phyloP scores from a whole-genome alignment of 2,888 invertebrate genomes.

The Nomada ferruginata region DNA sequence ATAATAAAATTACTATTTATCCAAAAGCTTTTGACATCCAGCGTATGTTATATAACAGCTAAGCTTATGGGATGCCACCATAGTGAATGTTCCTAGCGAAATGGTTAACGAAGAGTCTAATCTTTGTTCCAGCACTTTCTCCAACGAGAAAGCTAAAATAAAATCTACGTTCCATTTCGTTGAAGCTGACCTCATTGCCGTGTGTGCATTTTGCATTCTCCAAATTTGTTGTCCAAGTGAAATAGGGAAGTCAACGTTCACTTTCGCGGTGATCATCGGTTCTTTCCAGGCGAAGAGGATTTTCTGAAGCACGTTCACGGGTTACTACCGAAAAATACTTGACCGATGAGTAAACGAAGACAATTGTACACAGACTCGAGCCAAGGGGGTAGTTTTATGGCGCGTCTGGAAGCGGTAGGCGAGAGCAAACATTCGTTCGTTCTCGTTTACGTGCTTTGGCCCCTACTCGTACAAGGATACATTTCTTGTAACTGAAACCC shows the following conservation, averaged over 20 bases:
- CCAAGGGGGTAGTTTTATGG: conserved; percentile 32
- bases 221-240: conserved; percentile 11
- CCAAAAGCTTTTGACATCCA: no score
- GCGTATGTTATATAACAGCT: no score
- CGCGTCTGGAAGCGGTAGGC: neutral
- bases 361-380: conserved; percentile 24
- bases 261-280: conserved; percentile 20
- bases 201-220: neutral
- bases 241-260: conserved; percentile 40
- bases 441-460: conserved; percentile 13
- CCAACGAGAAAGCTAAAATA: neutral
- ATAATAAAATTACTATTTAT: no score
- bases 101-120: neutral
- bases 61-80: no score
- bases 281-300: neutral
- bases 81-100: no score
- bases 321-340: conserved; percentile 33
- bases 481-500: conserved; percentile 28
- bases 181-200: neutral
- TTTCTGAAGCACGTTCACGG: conserved; percentile 5
- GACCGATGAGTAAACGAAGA: conserved; percentile 26
- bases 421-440: conserved; percentile 36
- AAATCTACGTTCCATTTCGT: neutral
- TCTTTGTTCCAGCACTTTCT: neutral
- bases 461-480: conserved; percentile 6